Percentiles rank a stretch among this genome's conserved stretches.
Evolutionary conservation across 2,113 vertebrate genomes (phyloP).

Genomic region (Colinus virginianus): DNA sequence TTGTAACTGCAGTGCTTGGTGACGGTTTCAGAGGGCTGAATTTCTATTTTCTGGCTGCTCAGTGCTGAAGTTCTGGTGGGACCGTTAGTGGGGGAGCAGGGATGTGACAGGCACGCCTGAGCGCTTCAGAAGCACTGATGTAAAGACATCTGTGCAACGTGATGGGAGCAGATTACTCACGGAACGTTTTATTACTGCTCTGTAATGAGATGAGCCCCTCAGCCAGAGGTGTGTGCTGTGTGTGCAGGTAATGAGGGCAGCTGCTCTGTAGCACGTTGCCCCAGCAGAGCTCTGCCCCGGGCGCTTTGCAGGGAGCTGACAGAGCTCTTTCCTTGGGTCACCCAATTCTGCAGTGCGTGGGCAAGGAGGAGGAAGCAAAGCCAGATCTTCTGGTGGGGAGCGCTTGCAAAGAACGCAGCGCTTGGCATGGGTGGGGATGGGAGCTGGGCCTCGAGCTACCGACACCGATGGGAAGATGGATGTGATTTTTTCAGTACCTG

Average conservation of each 20-base stretch:
- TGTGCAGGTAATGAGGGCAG: fast-evolving
- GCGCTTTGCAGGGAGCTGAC: neutral
- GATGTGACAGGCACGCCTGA: neutral
- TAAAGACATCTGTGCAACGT: neutral
- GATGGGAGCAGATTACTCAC: neutral
- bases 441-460: neutral
- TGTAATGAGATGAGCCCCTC: neutral
- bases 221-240: fast-evolving
- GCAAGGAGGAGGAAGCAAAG: neutral
- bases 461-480: neutral
- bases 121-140: neutral
- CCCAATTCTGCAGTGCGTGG: neutral
- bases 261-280: neutral
- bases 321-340: neutral
- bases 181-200: neutral
- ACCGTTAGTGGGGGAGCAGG: neutral
- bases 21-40: neutral
- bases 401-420: neutral
- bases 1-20: neutral
- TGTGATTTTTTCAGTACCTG: neutral
- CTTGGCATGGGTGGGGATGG: neutral
- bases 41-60: neutral
- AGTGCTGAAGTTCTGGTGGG: neutral
- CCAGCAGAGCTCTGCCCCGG: neutral
- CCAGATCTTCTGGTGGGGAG: neutral